Evolutionary conservation across 1,140 invertebrate genomes (phyloP), one percentile per base, ranked within the genome.

Genomic region (Bilobella aurantiaca): DNA sequence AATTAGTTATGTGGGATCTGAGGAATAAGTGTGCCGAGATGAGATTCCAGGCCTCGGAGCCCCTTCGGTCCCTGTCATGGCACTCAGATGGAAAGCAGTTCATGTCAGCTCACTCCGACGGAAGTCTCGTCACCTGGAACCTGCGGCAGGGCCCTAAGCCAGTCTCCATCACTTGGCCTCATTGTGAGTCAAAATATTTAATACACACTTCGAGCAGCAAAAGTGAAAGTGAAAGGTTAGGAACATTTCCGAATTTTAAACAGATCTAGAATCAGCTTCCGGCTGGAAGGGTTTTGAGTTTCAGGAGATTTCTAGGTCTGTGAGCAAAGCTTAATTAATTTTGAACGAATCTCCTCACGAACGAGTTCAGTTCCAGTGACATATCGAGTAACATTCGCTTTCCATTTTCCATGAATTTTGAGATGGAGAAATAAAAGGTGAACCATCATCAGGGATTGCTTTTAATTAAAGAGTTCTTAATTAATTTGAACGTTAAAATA

Each of bases 31-130:
- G 76, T 62, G 91, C 89, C 18, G 93, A 97, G 73, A 83, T 87
- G 75, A 83, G 92, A 75, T 91, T 84, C 79, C 84, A 91, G 78
- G 84, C 86, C 2, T 74, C 82, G 21, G 89, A 95, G 76, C 84
- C 86, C 25, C 81, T 97, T 60, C 84, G 86, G 75, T 93, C 90
- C 63, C 85, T 95, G 74, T 85, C 88, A 63, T 99, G 96, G 96
- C 93, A 98, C 78, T 86, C 93, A 78, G 96, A 99, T 78, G 96
- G 96, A 64, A 95, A 96, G 81, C 91, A 95, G 79, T 96, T 99
- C 77, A 93, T 99, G 86, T 93, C 90, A 70, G 90, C 90, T 73
- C 95, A 98, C 78, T 85, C 84, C 14, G 95, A 99, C 81, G 96
- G 96, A 57, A 93, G 91, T 49, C 82, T 98, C 49, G 88, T 88